Evolutionary conservation across 1,140 invertebrate species (phyloP), one percentile per base, ranked within the genome.

Genomic region (Paraescarpia echinospica): DNA sequence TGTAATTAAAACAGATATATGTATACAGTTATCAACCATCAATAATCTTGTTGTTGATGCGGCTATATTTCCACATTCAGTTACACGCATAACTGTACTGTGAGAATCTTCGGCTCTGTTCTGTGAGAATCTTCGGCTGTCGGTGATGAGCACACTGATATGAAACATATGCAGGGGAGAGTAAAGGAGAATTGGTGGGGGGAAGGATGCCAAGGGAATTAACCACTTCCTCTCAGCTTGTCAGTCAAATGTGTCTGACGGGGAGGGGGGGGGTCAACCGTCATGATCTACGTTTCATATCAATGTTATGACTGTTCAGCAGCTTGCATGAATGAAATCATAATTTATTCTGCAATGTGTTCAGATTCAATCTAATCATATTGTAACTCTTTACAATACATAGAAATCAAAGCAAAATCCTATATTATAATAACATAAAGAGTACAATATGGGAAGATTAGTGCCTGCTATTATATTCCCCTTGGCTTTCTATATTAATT

Each of bases 1-100:
- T 18, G 59, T 77, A 77, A 77, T 77, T 77, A 77, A 77, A 77
- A 77, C 59, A 77, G 59, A 77, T 77, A n/a, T n/a, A 77, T 77
- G 59, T 0, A 77, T 77, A 77, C 59, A 77, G 59, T 77, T 77
- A 77, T 77, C 8, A 77, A 77, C 59, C 59, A 77, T 77, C 59
- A 77, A 77, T 77, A 77, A 77, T 77, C 59, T 77, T 77, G 59
- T 77, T 18, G 22, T 77, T 77, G 59, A 77, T 77, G 59, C 0
- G 59, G 8, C 59, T 77, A 27, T 77, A 77, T 77, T 77, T 77
- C 59, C 59, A 77, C 59, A 77, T 77, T 77, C 59, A 77, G 59
- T 77, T 77, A 77, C 59, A 77, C 59, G 59, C 59, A 77, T 77
- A 77, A 77, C 59, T 77, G 59, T 77, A 31, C 59, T 77, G 59